Evolutionary conservation across 2,888 invertebrate species (phyloP), one percentile per base, ranked within the genome.

Genomic region (Lissocephala sabroskyi): DNA sequence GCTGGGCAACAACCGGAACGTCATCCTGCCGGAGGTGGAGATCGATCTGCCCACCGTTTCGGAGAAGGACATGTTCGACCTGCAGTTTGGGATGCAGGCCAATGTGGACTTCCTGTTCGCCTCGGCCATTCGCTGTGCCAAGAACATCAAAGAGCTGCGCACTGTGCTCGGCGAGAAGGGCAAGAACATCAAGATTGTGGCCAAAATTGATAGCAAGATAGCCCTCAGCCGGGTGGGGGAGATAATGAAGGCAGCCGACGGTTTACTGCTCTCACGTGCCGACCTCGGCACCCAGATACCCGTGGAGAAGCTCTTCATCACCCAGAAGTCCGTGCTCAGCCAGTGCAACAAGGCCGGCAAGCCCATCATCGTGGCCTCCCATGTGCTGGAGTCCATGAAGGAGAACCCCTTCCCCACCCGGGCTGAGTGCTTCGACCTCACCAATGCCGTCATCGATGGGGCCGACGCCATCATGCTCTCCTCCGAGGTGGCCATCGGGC

Each of bases 141-240:
- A 88, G 0, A 96, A 95, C 9, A 88, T 98, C 1, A 84, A 87
- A 10, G 93, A 95, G 81, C 95, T 98, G 74, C 89, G 96, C 45
- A 82, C 86, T 36, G 89, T 96, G 73, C 88, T 97, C 39, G 96
- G 94, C 5, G 92, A 92, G 23, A 89, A 92, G 81, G 97, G 96
- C 10, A 93, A 91, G 82, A 89, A 94, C 76, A 97, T 99, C 62
- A 89, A 93, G 85, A 92, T 99, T 75, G 95, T 99, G 77, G 93
- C 98, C 59, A 99, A 99, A 86, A 95, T 99, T 71, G 98, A 99
- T 86, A 97, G 97, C 85, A 95, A 96, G 79, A 96, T 97, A 86
- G 97, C 97, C 13, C 90, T 96, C 86, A 87, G 90, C 60, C 94
- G 96, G 83, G 88, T 98, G 45, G 94, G 97, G 80, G 95, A 95